Conservation (phyloP, 2,113 vertebrate genomes). For the Melanerpes formicivorus region DNA sequence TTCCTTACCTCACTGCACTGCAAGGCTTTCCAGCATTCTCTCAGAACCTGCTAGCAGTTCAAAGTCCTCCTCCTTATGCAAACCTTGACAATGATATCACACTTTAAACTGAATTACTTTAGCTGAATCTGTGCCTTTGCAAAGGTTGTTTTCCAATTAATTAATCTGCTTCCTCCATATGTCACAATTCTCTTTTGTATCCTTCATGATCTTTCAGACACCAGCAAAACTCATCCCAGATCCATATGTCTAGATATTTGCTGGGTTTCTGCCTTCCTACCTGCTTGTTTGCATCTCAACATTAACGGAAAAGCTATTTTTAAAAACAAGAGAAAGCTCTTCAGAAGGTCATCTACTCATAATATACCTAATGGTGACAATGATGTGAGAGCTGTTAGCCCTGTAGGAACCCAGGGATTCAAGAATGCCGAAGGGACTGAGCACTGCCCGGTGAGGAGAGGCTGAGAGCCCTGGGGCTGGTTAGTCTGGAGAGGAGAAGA, state of each 20-base stretch:
- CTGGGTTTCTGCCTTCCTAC: background rate
- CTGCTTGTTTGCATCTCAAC: background rate
- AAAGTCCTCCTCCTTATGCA: conserved; percentile 24
- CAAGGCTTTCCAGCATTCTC: background rate
- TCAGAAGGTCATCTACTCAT: background rate
- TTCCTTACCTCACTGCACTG: conserved; percentile 26
- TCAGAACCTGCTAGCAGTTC: background rate
- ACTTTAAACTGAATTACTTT: conserved; percentile 61
- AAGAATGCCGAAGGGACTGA: too few relatives aligned
- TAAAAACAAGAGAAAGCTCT: background rate
- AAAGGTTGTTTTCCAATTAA: conserved; percentile 68
- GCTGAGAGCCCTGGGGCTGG: too few relatives aligned
- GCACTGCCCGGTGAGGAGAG: too few relatives aligned
- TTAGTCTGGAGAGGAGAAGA: too few relatives aligned
- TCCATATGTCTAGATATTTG: conserved; percentile 47
- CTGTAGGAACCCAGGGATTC: background rate
- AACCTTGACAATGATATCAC: conserved; percentile 47
- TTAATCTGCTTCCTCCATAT: conserved; percentile 66
- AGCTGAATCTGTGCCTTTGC: conserved; percentile 36
- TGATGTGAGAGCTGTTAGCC: background rate
- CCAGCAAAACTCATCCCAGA: conserved; percentile 22
- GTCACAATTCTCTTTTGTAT: conserved; percentile 57
- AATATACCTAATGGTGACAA: background rate
- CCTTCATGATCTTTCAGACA: conserved; percentile 52
- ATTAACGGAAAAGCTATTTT: background rate